Base-by-base conservation (phyloP, 1,140 invertebrate genomes). In the Augochlora pura region DNA sequence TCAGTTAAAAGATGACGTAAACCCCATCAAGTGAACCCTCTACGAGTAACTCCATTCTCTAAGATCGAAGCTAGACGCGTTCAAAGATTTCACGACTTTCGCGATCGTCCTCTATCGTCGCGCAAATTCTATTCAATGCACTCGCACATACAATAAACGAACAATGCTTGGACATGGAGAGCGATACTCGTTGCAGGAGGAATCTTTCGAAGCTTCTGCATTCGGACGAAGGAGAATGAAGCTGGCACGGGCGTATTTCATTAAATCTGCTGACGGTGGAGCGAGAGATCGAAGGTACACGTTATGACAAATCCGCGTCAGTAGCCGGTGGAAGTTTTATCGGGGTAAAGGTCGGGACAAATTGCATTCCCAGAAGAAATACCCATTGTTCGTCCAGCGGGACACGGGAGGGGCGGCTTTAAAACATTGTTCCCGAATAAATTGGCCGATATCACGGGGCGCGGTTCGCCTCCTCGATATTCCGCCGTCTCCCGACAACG, bases 401-500 rank as follows among this genome's bases (percentile, higher is more conserved):
- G 2, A 18, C 18, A 12, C n/a, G 12, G 32, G 16, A 21, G 25
- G 16, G 66, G 32, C 32, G 46, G 70, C 77, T 79, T 66, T 79
- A 67, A 85, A 81, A 54, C 66, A 66, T 85, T 84, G 74, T 65
- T 85, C 65, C 49, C 65, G 67, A 69, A 68, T 73, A 69, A 74
- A 70, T 82, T 71, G 74, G 79, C 75, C 83, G 83, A 85, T 85
- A 85, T 85, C 73, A 78, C 46, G 46, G 82, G 49, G 57, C 63
- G 62, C 69, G 69, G 63, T 57, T 42, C 8, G 78, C 57, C 54
- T 77, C 68, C 14, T 81, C 83, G 84, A 81, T 85, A 85, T 85
- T 84, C 84, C 74, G 59, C 64, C 67, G 71, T 70, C 74, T 69
- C 78, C 25, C 59, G 57, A 66, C 70, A 54, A 77, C 65, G 82